Percentiles rank a stretch among this genome's conserved stretches.
These are phyloP conservation scores for Dermatophagoides farinae DNA, from an alignment of 1,140 invertebrate genomes.

Conservation along the genomic window DNA sequence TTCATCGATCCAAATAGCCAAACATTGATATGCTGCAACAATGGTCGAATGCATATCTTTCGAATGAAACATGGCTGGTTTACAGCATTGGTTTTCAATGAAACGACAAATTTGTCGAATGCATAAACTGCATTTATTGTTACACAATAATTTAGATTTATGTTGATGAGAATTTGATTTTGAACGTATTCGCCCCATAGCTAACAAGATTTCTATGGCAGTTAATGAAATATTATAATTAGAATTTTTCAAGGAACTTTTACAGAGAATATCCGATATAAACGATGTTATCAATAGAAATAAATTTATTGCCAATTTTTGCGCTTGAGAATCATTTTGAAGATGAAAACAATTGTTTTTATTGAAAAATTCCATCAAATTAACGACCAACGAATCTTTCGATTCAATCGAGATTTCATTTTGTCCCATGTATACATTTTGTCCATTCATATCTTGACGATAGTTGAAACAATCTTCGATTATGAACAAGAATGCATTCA, in stretches of 20 bases:
- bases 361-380: constrained; percentile 30
- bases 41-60: constrained; percentile 95
- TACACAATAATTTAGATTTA: not conserved
- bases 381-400: constrained; percentile 74
- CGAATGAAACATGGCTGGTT: constrained; percentile 83
- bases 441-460: not conserved
- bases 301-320: not conserved
- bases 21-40: constrained; percentile 76
- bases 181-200: constrained; percentile 37
- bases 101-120: constrained; percentile 96
- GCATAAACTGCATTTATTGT: constrained; percentile 48
- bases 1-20: constrained; percentile 73
- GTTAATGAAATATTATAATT: constrained; percentile 63
- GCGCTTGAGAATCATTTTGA: not conserved
- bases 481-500: constrained; percentile 42
- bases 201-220: constrained; percentile 70
- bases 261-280: constrained; percentile 1
- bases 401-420: not conserved
- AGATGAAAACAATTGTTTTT: not conserved
- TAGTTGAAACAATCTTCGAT: not conserved
- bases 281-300: constrained; percentile 6
- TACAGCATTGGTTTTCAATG: constrained; percentile 80
- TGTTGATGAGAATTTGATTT: constrained; percentile 48
- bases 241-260: constrained; percentile 47
- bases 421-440: not conserved